Base-by-base conservation (phyloP, 2,888 invertebrate species). In the Aleiodes leptofemur region DNA sequence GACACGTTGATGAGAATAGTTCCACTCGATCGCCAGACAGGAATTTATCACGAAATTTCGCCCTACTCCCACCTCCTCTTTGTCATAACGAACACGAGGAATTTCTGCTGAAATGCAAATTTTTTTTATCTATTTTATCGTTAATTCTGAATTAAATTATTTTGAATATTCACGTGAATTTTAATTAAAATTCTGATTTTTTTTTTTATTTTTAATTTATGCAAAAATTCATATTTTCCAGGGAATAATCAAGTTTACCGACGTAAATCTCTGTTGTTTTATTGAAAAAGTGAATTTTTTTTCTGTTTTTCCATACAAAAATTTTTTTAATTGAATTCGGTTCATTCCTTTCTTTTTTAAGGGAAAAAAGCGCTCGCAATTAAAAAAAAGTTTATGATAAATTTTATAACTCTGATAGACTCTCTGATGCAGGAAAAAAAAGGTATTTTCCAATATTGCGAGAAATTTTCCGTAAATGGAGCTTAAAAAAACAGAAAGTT, bases 401-500 rank as follows among this genome's bases (percentile, higher is more conserved):
- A 61, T n/a, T 61, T 61, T n/a, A 61, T 61, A 34, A 61, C 53
- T 53, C 9, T 11, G 14, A 14, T 14, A 11, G 13, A 13, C 5
- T 14, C 53, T 5, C 0, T 31, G 57, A 57, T 57, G 16, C 29
- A 23, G 23, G 59, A 13, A 13, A 59, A 13, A 9, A 9, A 59
- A 31, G 34, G 31, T 34, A 29, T 23, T 59, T 59, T 23, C 31
- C 31, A 13, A 59, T 59, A 13, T 31, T 9, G 23, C 4, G 29
- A 57, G 31, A 34, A 59, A 34, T 61, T 61, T 5, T 7, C 8
- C 1, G 9, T 8, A 13, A 59, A 38, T 61, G 61, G 38, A 38
- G 31, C 29, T 11, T 8, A 38, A 38, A 61, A 38, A 61, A 61
- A 38, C n/a, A 8, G 31, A 43, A 61, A 61, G 34, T 61, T 61